Percentiles rank a stretch among this genome's conserved stretches.
These are phyloP conservation scores for Octomys mimax DNA, from an alignment of 2,797 vertebrate genomes.

Conservation along the genomic window DNA sequence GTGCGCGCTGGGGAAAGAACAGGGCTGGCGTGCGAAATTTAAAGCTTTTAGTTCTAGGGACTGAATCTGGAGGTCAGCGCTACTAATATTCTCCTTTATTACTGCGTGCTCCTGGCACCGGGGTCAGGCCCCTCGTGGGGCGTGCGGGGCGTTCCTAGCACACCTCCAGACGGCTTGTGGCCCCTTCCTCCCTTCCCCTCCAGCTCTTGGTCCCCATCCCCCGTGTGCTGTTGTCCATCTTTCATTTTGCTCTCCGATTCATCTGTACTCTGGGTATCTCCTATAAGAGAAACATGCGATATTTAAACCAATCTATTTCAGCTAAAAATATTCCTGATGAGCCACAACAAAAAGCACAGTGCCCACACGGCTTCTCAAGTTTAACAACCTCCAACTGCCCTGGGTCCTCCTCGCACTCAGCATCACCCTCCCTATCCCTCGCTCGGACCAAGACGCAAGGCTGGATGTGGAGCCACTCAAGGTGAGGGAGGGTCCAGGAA, in stretches of 20 bases:
- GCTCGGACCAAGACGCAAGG: neutral
- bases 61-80: neutral
- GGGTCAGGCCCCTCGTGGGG: too few relatives aligned
- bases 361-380: neutral
- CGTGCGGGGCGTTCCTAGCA: too few relatives aligned
- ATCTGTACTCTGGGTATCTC: neutral
- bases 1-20: too few relatives aligned
- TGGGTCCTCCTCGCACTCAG: neutral
- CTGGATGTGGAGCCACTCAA: neutral
- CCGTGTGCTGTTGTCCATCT: neutral
- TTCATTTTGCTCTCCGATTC: neutral
- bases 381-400: neutral
- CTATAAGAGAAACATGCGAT: neutral
- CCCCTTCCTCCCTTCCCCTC: too few relatives aligned
- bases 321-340: constrained; percentile 2
- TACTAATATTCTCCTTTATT: neutral
- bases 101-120: neutral
- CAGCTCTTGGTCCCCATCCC: neutral
- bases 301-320: neutral
- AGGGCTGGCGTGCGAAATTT: neutral
- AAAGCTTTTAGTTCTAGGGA: neutral
- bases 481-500: neutral
- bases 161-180: too few relatives aligned
- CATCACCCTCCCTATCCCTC: neutral
- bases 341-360: neutral